Evolutionary conservation across 2,797 vertebrate genomes (phyloP), one percentile per base, ranked within the genome.

Genomic region (Pseudochaenichthys georgianus): DNA sequence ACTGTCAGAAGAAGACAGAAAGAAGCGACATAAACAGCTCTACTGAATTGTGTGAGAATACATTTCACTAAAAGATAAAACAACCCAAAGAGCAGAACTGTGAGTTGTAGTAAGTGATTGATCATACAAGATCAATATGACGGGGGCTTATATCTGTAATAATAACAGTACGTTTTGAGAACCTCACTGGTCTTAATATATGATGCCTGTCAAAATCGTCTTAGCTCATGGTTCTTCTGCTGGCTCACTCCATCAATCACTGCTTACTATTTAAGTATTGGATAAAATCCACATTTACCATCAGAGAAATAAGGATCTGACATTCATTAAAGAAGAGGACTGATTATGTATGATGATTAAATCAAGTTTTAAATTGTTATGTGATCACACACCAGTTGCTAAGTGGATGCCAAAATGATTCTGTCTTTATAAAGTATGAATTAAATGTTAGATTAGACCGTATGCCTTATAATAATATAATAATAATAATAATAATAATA

Each of bases 161-260:
- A 73, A 81, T 81, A 85, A 84, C 82, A 74, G 78, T 68, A 9
- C 43, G 57, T 62, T 74, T 47, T 74, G 64, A 83, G 63, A 83
- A 80, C 38, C 67, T 82, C 69, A 74, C 62, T 75, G 67, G 78
- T 81, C 52, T 84, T 86, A 88, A 92, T 87, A 82, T 89, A 88
- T 89, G 78, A 58, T 31, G 51, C 67, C 82, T 90, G 87, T 88
- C 88, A 90, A 75, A 85, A 65, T 81, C 66, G 43, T 86, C 83
- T 86, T 75, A 83, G 82, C 83, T 87, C 78, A 31, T 64, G 50
- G 75, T 82, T 83, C 83, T 78, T 81, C 71, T 50, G 13, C 48
- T 46, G 70, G 73, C 64, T 80, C 61, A 11, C 60, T 15, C 71
- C 5, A 90, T 92, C 83, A 77, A 89, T 91, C 88, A 89, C 53